A percentile compares a stretch with the other conserved stretches of the same genome.
phyloP scores from a whole-genome alignment of 2,888 invertebrate species.

The Altica lythri region DNA sequence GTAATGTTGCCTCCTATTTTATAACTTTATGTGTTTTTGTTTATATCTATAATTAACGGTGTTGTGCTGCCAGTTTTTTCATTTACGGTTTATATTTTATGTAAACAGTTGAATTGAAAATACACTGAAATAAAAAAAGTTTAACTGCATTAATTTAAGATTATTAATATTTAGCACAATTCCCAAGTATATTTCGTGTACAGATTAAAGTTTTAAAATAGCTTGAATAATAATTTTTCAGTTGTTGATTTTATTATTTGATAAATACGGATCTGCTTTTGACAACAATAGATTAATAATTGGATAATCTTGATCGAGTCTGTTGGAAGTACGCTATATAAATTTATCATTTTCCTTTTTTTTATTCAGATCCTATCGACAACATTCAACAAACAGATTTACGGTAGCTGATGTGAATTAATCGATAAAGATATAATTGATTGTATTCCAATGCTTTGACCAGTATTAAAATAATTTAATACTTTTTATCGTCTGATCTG shows the following conservation, averaged over 20 bases:
- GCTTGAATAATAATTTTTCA: neutral
- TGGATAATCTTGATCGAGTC: constrained; percentile 9
- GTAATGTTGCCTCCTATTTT: too few relatives aligned
- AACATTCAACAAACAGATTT: constrained; percentile 9
- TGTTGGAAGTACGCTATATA: constrained; percentile 2
- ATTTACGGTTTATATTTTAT: too few relatives aligned
- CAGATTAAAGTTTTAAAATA: neutral
- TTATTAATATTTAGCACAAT: too few relatives aligned
- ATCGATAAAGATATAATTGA: neutral
- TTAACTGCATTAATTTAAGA: too few relatives aligned
- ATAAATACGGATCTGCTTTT: constrained; percentile 3
- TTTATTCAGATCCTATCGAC: constrained; percentile 8
- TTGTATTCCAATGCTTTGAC: neutral
- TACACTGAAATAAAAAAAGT: too few relatives aligned
- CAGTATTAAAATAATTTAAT: neutral
- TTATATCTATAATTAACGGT: too few relatives aligned
- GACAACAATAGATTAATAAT: constrained; percentile 13
- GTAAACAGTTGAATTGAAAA: too few relatives aligned
- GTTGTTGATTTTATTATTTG: too few relatives aligned
- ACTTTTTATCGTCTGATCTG: neutral
- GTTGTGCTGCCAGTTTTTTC: too few relatives aligned
- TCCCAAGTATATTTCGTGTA: too few relatives aligned
- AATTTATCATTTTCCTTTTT: constrained; percentile 12
- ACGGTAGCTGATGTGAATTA: constrained; percentile 2
- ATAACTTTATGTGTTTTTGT: too few relatives aligned